Conservation (phyloP, 2,113 vertebrate genomes). For the Serinus canaria region DNA sequence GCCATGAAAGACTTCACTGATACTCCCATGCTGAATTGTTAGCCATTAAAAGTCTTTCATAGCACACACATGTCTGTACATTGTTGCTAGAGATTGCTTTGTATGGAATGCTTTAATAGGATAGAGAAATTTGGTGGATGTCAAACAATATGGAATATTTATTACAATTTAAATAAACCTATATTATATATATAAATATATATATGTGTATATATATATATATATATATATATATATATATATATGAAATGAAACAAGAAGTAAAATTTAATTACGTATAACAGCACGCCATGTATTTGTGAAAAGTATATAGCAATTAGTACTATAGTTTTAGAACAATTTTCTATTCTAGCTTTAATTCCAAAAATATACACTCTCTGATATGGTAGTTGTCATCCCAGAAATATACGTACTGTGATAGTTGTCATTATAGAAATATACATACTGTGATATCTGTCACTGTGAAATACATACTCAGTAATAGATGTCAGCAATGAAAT, state of each 20-base stretch:
- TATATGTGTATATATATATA: background rate
- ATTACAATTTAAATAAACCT: background rate
- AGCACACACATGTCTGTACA: conserved; percentile 23
- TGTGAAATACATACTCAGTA: conserved; percentile 48
- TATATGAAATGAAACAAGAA: background rate
- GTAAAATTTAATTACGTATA: background rate
- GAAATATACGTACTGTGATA: conserved; percentile 29
- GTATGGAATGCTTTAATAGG: conserved; percentile 48
- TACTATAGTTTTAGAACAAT: background rate
- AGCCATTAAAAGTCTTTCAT: conserved; percentile 54
- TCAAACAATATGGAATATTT: conserved; percentile 36
- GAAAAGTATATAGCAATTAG: conserved; percentile 20
- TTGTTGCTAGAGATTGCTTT: conserved; percentile 47
- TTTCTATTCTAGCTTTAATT: background rate
- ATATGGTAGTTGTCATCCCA: conserved; percentile 16
- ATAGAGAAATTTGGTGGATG: conserved; percentile 42
- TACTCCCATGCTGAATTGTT: conserved; percentile 49
- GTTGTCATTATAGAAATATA: conserved; percentile 62
- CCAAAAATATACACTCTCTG: conserved; percentile 9
- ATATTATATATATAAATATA: background rate
- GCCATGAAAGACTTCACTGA: conserved; percentile 55
- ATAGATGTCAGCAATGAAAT: conserved; percentile 50
- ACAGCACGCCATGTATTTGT: background rate
- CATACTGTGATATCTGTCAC: conserved; percentile 60
- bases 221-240: background rate